A percentile compares a stretch with the other conserved stretches of the same genome.
Conservation (phyloP, 2,113 vertebrate genomes). For the Todiramphus saurophagus region DNA sequence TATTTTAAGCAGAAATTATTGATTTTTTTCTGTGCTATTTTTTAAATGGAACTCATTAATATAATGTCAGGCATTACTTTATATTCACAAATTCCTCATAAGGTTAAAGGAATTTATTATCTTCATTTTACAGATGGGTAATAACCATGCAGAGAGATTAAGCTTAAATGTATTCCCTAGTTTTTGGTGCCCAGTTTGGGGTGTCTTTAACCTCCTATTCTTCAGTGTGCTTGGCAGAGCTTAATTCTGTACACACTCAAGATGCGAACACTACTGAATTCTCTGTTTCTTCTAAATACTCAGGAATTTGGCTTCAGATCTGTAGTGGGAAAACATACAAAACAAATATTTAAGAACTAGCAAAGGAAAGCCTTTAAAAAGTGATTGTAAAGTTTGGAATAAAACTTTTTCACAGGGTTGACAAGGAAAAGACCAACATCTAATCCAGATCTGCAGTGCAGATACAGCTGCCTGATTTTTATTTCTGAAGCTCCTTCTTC, state of each 20-base stretch:
- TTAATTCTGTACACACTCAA: not conserved
- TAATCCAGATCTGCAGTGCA: not conserved
- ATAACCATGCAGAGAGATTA: not conserved
- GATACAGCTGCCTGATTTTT: not conserved
- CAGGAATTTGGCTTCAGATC: not conserved
- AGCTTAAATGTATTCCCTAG: not conserved
- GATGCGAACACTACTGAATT: not conserved
- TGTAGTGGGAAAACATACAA: not conserved
- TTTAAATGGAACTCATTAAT: slow-evolving; percentile 40
- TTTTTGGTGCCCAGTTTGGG: not conserved
- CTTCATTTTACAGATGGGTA: not conserved
- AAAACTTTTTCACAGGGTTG: not conserved
- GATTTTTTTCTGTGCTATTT: slow-evolving; percentile 28
- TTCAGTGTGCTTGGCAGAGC: not conserved
- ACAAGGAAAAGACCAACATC: not conserved
- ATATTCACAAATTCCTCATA: slow-evolving; percentile 2
- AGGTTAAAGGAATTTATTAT: slow-evolving; percentile 34
- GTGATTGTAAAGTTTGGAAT: not conserved
- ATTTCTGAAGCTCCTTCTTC: not conserved
- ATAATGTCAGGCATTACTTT: not conserved
- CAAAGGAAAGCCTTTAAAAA: not conserved
- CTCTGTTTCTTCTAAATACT: not conserved
- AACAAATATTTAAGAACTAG: not conserved
- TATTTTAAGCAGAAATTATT: slow-evolving; percentile 23
- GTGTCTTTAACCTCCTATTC: not conserved